These are phyloP conservation scores for Leptinotarsa tumamoca DNA, from an alignment of 2,888 invertebrate species.

Conservation along the genomic window DNA sequence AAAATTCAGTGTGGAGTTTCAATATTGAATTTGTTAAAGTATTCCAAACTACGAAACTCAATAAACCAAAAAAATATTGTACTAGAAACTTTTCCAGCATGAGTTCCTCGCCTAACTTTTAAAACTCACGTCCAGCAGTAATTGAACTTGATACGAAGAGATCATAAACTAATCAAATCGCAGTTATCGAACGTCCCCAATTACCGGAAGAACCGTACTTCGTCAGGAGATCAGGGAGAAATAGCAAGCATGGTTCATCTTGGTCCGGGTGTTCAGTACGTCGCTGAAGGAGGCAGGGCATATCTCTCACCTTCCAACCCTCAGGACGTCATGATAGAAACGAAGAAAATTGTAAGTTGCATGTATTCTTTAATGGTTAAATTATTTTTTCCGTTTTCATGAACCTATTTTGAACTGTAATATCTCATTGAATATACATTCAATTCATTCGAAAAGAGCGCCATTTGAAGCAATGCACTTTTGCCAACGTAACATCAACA, in stretches of 20 bases:
- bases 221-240: neutral
- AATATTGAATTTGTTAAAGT: too few species aligned
- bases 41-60: too few species aligned
- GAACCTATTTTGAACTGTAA: too few species aligned
- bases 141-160: neutral
- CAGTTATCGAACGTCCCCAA: neutral
- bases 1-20: too few species aligned
- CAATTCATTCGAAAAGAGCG: too few species aligned
- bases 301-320: conserved; percentile 55
- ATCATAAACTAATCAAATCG: neutral
- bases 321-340: conserved; percentile 59
- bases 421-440: too few species aligned
- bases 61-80: too few species aligned
- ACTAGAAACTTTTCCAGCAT: neutral
- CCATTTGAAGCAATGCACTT: too few species aligned
- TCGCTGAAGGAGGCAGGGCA: conserved; percentile 59
- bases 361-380: conserved; percentile 19
- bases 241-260: conserved; percentile 59
- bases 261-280: conserved; percentile 61
- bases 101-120: conserved; percentile 6
- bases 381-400: too few species aligned
- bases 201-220: neutral
- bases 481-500: too few species aligned
- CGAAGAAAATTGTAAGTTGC: conserved; percentile 61
- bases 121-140: neutral